Evolutionary conservation across 1,140 invertebrate species (phyloP).

Genomic region (Lasioglossum baleicum): DNA sequence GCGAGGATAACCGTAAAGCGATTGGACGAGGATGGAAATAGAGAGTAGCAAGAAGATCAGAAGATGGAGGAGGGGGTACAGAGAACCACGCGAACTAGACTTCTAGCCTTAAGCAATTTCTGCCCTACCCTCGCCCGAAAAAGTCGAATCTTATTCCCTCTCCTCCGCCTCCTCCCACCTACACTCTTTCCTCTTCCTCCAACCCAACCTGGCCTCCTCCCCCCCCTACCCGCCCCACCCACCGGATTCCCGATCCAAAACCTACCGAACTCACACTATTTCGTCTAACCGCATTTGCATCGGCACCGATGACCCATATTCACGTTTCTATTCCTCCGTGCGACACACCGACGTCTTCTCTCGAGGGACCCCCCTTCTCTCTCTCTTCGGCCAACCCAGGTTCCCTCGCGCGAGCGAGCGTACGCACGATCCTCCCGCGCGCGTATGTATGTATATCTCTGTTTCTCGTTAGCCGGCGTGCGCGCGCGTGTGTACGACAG

Average conservation of each 20-base stretch:
- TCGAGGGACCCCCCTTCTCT: conserved; percentile 30
- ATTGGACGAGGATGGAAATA: not conserved
- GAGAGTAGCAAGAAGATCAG: not conserved
- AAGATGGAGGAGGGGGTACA: not conserved
- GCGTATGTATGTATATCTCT: not conserved
- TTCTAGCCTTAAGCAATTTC: conserved; percentile 64
- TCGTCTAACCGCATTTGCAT: conserved; percentile 72
- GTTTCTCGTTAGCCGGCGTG: not conserved
- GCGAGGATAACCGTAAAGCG: not conserved
- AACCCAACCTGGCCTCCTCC: not conserved
- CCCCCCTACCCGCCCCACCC: conserved; percentile 15
- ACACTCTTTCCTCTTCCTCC: too few species aligned
- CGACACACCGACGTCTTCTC: conserved; percentile 34
- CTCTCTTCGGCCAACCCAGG: not conserved
- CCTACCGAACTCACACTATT: conserved; percentile 52
- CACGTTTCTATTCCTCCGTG: conserved; percentile 59
- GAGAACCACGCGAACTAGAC: conserved; percentile 50
- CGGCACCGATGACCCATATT: conserved; percentile 76
- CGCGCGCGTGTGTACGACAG: not conserved
- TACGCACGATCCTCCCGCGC: conserved; percentile 35
- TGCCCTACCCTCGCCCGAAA: conserved; percentile 44
- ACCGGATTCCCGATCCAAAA: conserved; percentile 22
- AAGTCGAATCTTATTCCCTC: conserved; percentile 46
- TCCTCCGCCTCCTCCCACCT: not conserved
- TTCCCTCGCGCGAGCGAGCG: conserved; percentile 11